Percentiles rank a stretch among this genome's conserved stretches.
phyloP scores from a whole-genome alignment of 2,888 invertebrate species.

The Heliothis peltigera region DNA sequence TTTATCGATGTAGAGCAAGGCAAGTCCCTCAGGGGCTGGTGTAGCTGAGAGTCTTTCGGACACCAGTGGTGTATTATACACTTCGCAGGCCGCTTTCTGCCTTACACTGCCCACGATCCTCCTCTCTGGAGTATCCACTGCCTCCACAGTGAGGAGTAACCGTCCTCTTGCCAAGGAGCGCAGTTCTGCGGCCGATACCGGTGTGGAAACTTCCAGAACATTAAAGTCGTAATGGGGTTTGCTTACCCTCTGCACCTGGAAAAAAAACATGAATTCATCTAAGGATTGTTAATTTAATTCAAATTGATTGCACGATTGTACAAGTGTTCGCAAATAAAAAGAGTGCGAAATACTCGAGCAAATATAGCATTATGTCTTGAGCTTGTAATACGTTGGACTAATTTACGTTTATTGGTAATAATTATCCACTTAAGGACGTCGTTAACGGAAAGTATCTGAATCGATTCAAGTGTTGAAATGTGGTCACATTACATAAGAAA shows the following conservation, averaged over 20 bases:
- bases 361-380: slow-evolving; percentile 14
- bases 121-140: slow-evolving; percentile 91
- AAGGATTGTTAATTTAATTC: slow-evolving; percentile 4
- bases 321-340: background rate
- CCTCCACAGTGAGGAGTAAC: slow-evolving; percentile 92
- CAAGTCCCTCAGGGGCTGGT: slow-evolving; percentile 91
- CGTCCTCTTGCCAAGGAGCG: slow-evolving; percentile 94
- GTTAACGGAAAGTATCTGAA: slow-evolving; percentile 13
- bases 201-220: slow-evolving; percentile 94
- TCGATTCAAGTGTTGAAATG: background rate
- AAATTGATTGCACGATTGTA: too few relatives aligned
- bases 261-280: slow-evolving; percentile 63
- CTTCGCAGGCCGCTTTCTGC: slow-evolving; percentile 94
- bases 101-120: slow-evolving; percentile 93
- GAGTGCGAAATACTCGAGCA: background rate
- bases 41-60: slow-evolving; percentile 85
- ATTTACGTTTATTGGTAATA: slow-evolving; percentile 42
- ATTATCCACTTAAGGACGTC: slow-evolving; percentile 32
- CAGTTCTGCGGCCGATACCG: slow-evolving; percentile 93
- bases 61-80: slow-evolving; percentile 93
- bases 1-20: slow-evolving; percentile 94
- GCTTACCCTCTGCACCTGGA: slow-evolving; percentile 90
- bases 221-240: slow-evolving; percentile 95
- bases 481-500: background rate
- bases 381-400: slow-evolving; percentile 11